Evolutionary conservation across 2,888 invertebrate species (phyloP), one percentile per base, ranked within the genome.

Genomic region (Megamerina dolium): DNA sequence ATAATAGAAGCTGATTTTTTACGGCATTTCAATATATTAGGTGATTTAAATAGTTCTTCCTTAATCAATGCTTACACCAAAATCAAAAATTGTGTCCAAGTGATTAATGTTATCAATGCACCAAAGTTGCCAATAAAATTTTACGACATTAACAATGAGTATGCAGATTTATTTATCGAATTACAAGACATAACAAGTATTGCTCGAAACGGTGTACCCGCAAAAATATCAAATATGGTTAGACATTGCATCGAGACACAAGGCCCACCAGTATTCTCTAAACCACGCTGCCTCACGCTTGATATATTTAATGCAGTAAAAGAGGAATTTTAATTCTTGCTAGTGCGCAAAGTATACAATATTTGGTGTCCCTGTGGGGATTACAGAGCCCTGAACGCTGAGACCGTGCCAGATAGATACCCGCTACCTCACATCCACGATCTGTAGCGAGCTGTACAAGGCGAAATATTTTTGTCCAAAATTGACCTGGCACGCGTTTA

Each of bases 1-100:
- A 43, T 37, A n/a, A 37, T 38, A 27, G 41, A 34, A 4, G 38
- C 43, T 20, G 34, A 37, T 13, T 37, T 33, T 33, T 19, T 43
- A n/a, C 31, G 30, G n/a, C 42, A 43, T 17, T 37, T 30, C 32
- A 43, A 37, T 21, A 17, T 33, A 18, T 16, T 33, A 17, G 33
- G 17, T 18, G 33, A 33, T 19, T 18, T 33, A 33, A 33, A 33
- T 18, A 33, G 19, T 19, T 17, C 33, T n/a, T 4, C 6, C 18
- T 17, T 4, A 9, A 31, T 31, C 3, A 17, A 31, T 31, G 31
- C 31, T 4, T 14, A 31, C 31, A 31, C 31, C 8, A 31, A 31
- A 31, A 31, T 31, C 17, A 31, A 31, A 31, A 31, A 19, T 33
- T 19, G 16, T 16, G 33, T 19, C 17, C 19, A 19, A 10, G 18